Evolutionary conservation across 2,797 vertebrate species (phyloP).

Genomic region (Coreius guichenoti): DNA sequence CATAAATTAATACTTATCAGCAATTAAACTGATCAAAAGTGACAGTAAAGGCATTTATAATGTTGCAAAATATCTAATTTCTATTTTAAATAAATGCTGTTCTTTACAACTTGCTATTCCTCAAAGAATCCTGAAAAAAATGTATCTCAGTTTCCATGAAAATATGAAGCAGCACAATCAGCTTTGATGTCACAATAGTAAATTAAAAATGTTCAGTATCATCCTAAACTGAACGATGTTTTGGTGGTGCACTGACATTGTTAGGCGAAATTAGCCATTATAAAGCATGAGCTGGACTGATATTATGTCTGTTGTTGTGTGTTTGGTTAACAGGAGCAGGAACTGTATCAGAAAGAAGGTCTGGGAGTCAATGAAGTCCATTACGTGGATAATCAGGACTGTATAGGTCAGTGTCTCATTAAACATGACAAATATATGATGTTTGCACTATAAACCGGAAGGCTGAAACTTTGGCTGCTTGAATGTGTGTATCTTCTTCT

Average conservation of each 20-base stretch:
- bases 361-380: conserved; percentile 97
- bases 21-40: neutral
- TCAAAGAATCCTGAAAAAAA: too few species aligned
- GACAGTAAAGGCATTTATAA: neutral
- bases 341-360: conserved; percentile 94
- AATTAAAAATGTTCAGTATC: too few species aligned
- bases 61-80: neutral
- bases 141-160: too few species aligned
- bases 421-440: neutral
- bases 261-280: neutral
- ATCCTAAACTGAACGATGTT: neutral
- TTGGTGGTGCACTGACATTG: neutral
- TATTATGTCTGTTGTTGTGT: conserved; percentile 2
- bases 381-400: conserved; percentile 98
- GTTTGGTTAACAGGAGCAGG: conserved; percentile 86
- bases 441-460: neutral
- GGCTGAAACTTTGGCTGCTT: neutral
- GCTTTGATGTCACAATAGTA: too few species aligned
- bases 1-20: neutral
- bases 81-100: too few species aligned
- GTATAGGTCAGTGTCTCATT: conserved; percentile 85
- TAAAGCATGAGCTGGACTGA: neutral
- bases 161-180: neutral
- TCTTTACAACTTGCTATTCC: too few species aligned
- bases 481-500: conserved; percentile 15